Evolutionary conservation across 2,888 invertebrate genomes (phyloP).

Genomic region (Diadegma fenestrale): DNA sequence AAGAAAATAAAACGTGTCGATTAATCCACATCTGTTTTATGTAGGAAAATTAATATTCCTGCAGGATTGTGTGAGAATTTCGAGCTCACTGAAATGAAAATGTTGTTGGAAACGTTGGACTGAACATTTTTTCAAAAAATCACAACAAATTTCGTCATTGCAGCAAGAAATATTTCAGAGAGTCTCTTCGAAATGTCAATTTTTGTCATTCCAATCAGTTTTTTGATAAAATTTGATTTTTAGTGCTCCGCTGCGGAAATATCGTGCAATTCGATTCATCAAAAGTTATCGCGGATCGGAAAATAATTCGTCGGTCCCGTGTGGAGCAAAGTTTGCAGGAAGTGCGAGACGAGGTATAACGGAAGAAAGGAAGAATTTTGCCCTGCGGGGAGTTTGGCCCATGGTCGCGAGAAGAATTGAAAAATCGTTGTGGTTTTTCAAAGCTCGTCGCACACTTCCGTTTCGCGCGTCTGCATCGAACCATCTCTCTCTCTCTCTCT

Average conservation of each 20-base stretch:
- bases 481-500: conserved; percentile 27
- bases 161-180: too few relatives aligned
- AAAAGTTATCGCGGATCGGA: conserved; percentile 44
- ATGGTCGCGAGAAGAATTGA: conserved; percentile 51
- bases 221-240: too few relatives aligned
- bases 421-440: conserved; percentile 59
- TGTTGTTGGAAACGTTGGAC: too few relatives aligned
- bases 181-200: too few relatives aligned
- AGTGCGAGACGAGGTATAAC: conserved; percentile 33
- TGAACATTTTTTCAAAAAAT: too few relatives aligned
- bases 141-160: too few relatives aligned
- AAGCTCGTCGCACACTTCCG: conserved; percentile 60
- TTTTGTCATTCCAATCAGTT: too few relatives aligned
- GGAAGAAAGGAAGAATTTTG: conserved; percentile 60
- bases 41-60: neutral
- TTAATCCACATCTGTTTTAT: neutral
- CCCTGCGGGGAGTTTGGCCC: conserved; percentile 39
- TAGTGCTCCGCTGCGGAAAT: too few relatives aligned
- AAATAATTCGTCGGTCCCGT: conserved; percentile 55
- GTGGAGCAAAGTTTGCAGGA: conserved; percentile 29
- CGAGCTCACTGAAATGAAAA: too few relatives aligned
- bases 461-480: conserved; percentile 8
- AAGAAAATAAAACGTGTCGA: conserved; percentile 12
- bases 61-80: neutral
- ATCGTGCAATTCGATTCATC: conserved; percentile 46